These are phyloP conservation scores for Fistularia tabacaria DNA, from an alignment of 2,797 vertebrate genomes.

Conservation along the genomic window DNA sequence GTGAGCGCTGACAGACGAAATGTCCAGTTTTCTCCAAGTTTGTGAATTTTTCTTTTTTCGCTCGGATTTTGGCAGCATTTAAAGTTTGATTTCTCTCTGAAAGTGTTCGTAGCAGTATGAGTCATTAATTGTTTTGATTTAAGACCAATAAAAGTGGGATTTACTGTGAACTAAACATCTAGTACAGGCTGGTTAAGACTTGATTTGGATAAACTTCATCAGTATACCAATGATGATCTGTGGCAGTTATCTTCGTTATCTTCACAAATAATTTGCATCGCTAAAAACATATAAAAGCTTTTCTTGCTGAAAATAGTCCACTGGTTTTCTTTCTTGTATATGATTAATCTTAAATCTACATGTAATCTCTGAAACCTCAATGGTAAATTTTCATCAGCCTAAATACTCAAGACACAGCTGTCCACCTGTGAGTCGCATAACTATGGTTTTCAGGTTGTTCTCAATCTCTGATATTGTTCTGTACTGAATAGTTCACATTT, in stretches of 20 bases:
- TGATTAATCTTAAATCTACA: neutral
- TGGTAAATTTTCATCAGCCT: neutral
- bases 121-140: constrained; percentile 38
- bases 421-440: no score
- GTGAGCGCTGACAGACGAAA: constrained; percentile 43
- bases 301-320: neutral
- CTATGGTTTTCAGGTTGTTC: no score
- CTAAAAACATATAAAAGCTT: no score
- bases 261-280: neutral
- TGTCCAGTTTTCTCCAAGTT: constrained; percentile 40
- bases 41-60: constrained; percentile 16
- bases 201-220: constrained; percentile 1
- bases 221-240: neutral
- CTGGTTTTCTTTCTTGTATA: neutral
- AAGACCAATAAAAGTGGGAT: constrained; percentile 17
- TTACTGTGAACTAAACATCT: constrained; percentile 5
- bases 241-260: neutral
- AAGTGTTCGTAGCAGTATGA: constrained; percentile 24
- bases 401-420: no score
- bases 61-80: constrained; percentile 21
- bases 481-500: no score
- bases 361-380: neutral
- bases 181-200: constrained; percentile 1
- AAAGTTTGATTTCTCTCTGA: constrained; percentile 35
- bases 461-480: no score